Evolutionary conservation across 2,797 vertebrate genomes (phyloP), one percentile per base, ranked within the genome.

Genomic region (Synaphobranchus kaupii): DNA sequence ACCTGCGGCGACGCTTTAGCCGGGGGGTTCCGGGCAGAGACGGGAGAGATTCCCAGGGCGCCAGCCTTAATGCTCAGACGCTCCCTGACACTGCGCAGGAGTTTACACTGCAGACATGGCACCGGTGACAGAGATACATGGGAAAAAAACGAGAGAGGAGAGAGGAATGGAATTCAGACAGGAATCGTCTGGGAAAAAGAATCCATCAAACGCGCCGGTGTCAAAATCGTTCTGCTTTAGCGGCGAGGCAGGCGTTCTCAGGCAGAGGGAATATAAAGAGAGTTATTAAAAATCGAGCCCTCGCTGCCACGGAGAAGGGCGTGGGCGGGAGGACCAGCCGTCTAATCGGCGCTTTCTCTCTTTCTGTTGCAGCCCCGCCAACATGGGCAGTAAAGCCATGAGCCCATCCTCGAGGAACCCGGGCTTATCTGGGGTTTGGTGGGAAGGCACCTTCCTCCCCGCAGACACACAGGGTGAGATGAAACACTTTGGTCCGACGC

Each of bases 271-370:
- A 20, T 22, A 82, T 39, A 81, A 84, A 58, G n/a, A 52, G 85
- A n/a, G 85, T 82, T 58, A 86, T 80, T 86, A 17, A 44, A 86
- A 63, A 39, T 28, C 13, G 52, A 47, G 54, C 54, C 48, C 47
- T 44, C 25, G 34, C 39, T 28, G 44, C 47, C 47, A 52, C 17
- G 6, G 20, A 56, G 28, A n/a, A 15, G 39, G 60, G 85, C 60
- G 20, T 34, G 63, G 60, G 39, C 22, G 60, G 28, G 47, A 15
- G 39, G 44, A 52, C 25, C 68, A 9, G 28, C 73, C 13, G 7
- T 52, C 22, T 47, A 17, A 47, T 9, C 20, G 1, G 25, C 50
- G 2, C 44, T 5, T 7, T 85, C 31, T 66, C 6, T 47, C n/a
- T 28, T 6, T 9, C 56, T 66, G 48, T 20, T 71, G 39, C 81